Evolutionary conservation across 2,888 invertebrate genomes (phyloP), one percentile per base, ranked within the genome.

Genomic region (Troides aeacus): DNA sequence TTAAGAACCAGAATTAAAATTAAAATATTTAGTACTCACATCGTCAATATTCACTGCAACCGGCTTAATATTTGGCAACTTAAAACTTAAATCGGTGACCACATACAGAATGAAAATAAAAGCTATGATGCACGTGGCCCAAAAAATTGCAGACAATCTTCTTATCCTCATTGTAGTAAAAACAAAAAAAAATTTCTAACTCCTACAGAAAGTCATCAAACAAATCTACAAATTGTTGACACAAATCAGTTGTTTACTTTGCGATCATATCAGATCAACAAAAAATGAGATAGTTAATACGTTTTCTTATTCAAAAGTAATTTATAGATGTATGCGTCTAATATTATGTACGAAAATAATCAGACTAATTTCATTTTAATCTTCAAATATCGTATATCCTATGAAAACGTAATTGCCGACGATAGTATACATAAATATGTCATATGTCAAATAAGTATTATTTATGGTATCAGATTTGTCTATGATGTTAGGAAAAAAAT

Each of bases 41-140:
- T 95, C 93, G 82, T 94, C 93, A 72, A 94, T 78, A 72, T 94
- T 94, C 73, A 94, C 91, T 64, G 84, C 80, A 68, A 93, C 94
- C 8, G 94, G 90, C 68, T 88, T 91, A 71, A 93, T 93, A 70
- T 91, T 93, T 46, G 93, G 94, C 64, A 94, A 88, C 77, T 94
- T 94, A 70, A 94, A 90, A 69, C 94, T 93, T 66, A 95, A 85
- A 82, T 95, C 95, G 71, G 94, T 94, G 75, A 95, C 94, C 68
- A 95, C 89, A 83, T 95, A 96, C 72, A 95, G 87, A 77, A 95
- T 93, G 77, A 95, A 92, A 75, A 95, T 91, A 77, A 94, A 94
- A 39, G 93, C 93, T 72, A 95, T 83, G 65, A 95, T 89, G 75
- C 94, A 90, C 63, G 94, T 91, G 62, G 94, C 93, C 84, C 95